A percentile compares a stretch with the other conserved stretches of the same genome.
Conservation (phyloP, 1,140 invertebrate species). For the Diuraphis noxia region DNA sequence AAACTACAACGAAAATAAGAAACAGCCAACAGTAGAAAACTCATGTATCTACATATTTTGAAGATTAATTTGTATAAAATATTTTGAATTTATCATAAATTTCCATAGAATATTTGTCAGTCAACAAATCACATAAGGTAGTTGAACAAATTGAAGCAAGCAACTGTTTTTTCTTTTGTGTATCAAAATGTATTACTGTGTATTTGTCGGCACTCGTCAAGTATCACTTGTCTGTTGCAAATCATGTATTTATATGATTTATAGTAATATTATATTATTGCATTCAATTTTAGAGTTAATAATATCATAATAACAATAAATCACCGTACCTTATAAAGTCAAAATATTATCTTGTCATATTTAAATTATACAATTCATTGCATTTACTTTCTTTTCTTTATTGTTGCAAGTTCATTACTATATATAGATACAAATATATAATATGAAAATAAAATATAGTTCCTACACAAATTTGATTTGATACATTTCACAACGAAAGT, state of each 20-base stretch:
- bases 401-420: background rate
- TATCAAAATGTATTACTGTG: too few relatives aligned
- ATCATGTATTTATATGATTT: background rate
- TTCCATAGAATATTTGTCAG: background rate
- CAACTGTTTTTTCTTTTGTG: too few relatives aligned
- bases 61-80: background rate
- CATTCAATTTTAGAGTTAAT: background rate
- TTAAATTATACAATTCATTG: too few relatives aligned
- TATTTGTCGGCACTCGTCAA: background rate
- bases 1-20: background rate
- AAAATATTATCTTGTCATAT: too few relatives aligned
- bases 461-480: background rate
- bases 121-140: background rate
- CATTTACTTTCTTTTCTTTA: background rate
- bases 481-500: background rate
- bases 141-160: too few relatives aligned
- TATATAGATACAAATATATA: background rate
- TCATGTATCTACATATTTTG: background rate
- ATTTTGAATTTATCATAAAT: background rate
- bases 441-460: background rate
- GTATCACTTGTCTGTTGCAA: background rate
- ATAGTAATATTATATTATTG: background rate
- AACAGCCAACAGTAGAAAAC: background rate
- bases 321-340: background rate
- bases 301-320: background rate